These are phyloP conservation scores for Brachionus sp. DNA, from an alignment of 1,140 invertebrate genomes.

Conservation along the genomic window DNA sequence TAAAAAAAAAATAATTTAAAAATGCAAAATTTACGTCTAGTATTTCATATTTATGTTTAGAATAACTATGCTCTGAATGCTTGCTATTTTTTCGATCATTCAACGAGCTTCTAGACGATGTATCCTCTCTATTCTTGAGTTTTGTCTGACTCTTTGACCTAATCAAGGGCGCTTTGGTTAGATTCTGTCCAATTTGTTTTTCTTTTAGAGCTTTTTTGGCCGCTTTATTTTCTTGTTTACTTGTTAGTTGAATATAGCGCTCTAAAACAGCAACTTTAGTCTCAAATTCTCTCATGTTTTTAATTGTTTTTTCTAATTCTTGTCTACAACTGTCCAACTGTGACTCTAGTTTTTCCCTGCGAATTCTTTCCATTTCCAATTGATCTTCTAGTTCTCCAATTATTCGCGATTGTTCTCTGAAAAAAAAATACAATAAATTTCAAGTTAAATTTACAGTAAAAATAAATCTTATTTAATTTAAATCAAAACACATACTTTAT, in stretches of 20 bases:
- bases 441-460: neutral
- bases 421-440: neutral
- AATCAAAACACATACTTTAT: conserved; percentile 49
- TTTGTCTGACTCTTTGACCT: conserved; percentile 9
- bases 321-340: conserved; percentile 56
- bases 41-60: conserved; percentile 4
- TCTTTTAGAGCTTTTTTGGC: neutral
- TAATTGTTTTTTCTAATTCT: conserved; percentile 28
- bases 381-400: conserved; percentile 56
- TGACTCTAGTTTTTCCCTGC: conserved; percentile 58
- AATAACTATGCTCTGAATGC: neutral
- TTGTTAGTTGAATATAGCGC: neutral
- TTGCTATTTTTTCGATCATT: neutral
- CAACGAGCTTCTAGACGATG: neutral
- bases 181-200: neutral
- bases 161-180: neutral
- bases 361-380: conserved; percentile 57
- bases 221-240: conserved; percentile 6
- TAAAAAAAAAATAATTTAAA: neutral
- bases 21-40: neutral
- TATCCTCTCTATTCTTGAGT: neutral
- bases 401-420: conserved; percentile 48
- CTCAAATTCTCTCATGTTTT: conserved; percentile 22
- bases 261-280: conserved; percentile 31
- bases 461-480: too few relatives aligned